Conservation (phyloP, 2,888 invertebrate genomes). For the Netelia melanura region DNA sequence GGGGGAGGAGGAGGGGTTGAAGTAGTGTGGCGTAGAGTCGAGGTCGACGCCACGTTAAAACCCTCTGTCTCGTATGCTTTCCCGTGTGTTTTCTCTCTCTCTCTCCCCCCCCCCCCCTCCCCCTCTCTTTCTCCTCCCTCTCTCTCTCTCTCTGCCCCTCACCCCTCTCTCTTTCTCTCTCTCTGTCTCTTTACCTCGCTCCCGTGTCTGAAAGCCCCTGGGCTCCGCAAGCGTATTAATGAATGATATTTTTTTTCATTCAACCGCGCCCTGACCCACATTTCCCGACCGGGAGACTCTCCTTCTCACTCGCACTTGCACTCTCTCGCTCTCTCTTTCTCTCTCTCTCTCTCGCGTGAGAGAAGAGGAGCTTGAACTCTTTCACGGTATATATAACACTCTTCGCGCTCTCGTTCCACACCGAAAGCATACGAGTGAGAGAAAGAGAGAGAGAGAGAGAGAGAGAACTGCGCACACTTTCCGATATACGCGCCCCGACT, state of each 20-base stretch:
- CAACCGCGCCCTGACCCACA: slow-evolving; percentile 83
- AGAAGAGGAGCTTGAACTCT: slow-evolving; percentile 9
- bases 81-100: slow-evolving; percentile 25
- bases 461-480: slow-evolving; percentile 65
- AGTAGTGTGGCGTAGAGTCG: slow-evolving; percentile 59
- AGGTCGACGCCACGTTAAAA: slow-evolving; percentile 58
- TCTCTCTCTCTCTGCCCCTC: slow-evolving; percentile 21
- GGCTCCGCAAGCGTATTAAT: slow-evolving; percentile 79
- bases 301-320: slow-evolving; percentile 29
- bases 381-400: slow-evolving; percentile 26
- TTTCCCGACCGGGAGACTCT: slow-evolving; percentile 75
- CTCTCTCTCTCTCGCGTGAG: neutral
- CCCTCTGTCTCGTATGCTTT: slow-evolving; percentile 48
- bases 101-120: no score
- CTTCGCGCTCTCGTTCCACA: slow-evolving; percentile 31
- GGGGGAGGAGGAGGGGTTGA: slow-evolving; percentile 47
- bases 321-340: slow-evolving; percentile 12
- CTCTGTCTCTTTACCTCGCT: slow-evolving; percentile 29
- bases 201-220: slow-evolving; percentile 78
- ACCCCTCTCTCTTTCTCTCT: neutral
- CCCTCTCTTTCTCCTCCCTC: no score
- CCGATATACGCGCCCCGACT: slow-evolving; percentile 67
- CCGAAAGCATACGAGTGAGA: neutral
- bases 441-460: no score
- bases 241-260: slow-evolving; percentile 84